A percentile compares a stretch with the other conserved stretches of the same genome.
phyloP scores from a whole-genome alignment of 2,797 vertebrate genomes.

The Tokudaia tokunoshimensis region DNA sequence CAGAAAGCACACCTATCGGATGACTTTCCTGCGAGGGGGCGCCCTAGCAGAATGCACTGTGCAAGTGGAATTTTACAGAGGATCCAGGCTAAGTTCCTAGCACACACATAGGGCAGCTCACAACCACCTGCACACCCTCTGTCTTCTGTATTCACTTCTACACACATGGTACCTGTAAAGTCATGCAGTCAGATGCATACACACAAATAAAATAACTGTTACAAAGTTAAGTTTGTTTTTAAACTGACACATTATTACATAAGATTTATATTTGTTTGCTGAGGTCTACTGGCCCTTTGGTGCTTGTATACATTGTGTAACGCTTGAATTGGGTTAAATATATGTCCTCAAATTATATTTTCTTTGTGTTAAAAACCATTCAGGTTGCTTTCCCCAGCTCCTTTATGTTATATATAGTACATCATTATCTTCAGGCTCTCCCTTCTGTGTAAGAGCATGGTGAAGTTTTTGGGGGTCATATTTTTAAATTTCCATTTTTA shows the following conservation, averaged over 20 bases:
- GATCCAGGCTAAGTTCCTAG: background rate
- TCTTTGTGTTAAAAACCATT: background rate
- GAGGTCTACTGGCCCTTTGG: background rate
- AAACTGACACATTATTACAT: background rate
- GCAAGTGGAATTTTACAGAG: background rate
- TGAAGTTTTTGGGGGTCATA: background rate
- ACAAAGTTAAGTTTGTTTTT: background rate
- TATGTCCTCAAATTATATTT: background rate
- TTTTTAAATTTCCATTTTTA: conserved; percentile 13
- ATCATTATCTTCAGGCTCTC: background rate
- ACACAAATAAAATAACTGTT: background rate
- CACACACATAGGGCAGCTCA: background rate
- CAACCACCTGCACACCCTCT: background rate
- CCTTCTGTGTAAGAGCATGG: background rate
- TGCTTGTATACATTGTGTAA: background rate
- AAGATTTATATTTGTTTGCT: background rate
- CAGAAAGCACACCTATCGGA: conserved; percentile 10
- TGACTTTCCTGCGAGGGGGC: background rate
- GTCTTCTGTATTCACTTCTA: background rate
- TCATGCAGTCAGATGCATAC: background rate
- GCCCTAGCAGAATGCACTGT: background rate
- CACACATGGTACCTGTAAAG: background rate
- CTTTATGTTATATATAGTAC: background rate
- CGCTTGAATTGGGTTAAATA: background rate
- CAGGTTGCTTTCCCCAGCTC: background rate